phyloP scores from a whole-genome alignment of 1,140 invertebrate genomes.

The Drosophila kepulauana region DNA sequence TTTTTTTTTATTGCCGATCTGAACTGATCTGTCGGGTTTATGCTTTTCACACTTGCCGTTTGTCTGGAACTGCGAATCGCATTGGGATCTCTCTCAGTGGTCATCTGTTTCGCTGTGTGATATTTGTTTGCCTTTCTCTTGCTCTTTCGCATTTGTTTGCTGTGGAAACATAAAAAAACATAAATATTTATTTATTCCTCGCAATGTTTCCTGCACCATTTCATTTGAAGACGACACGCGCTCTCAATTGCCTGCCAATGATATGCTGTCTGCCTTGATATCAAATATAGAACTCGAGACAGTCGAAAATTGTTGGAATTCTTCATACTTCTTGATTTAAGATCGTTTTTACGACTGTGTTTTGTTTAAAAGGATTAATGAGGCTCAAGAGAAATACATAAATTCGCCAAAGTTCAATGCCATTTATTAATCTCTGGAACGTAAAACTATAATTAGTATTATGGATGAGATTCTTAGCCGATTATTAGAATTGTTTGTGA shows the following conservation, averaged over 20 bases:
- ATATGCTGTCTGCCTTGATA: constrained; percentile 21
- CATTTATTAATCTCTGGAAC: not conserved
- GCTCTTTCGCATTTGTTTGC: constrained; percentile 32
- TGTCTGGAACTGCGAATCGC: constrained; percentile 46
- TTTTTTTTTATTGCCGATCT: constrained; percentile 26
- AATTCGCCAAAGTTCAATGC: not conserved
- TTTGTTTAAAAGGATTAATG: not conserved
- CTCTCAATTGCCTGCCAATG: constrained; percentile 47
- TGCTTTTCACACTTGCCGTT: constrained; percentile 63
- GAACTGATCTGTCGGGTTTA: constrained; percentile 39
- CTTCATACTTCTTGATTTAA: not conserved
- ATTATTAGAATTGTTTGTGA: not conserved
- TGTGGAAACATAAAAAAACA: constrained; percentile 44
- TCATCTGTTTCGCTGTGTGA: constrained; percentile 17
- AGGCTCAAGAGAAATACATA: not conserved
- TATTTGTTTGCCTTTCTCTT: constrained; percentile 25
- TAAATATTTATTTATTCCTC: constrained; percentile 67
- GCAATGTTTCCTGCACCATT: constrained; percentile 47
- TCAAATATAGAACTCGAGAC: not conserved
- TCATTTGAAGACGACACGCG: constrained; percentile 62
- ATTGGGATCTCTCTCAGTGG: not conserved
- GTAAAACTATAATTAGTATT: not conserved
- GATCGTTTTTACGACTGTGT: not conserved
- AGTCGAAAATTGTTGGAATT: constrained; percentile 4
- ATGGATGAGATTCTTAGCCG: no score